phyloP scores from a whole-genome alignment of 2,888 invertebrate genomes.

The Eristalinus sepulchralis region DNA sequence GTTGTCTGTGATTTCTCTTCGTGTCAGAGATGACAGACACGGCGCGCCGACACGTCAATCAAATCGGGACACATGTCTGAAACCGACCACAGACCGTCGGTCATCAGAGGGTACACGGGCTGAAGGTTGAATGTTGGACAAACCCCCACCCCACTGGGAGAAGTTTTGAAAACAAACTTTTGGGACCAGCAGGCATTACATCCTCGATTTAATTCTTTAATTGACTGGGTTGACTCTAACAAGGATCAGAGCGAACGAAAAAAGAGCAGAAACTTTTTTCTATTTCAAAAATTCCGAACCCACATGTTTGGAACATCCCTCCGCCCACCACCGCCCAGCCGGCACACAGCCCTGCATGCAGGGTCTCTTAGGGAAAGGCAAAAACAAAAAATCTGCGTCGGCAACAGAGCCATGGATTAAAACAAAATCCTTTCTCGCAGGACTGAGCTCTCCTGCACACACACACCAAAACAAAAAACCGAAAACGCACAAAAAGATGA shows the following conservation, averaged over 20 bases:
- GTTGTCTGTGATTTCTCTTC: too few relatives aligned
- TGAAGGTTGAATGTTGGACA: not conserved
- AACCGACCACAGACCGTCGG: not conserved
- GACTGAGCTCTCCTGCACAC: not conserved
- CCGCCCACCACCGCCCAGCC: not conserved
- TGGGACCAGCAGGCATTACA: not conserved
- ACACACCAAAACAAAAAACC: not conserved
- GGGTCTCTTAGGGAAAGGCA: not conserved
- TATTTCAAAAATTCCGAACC: not conserved
- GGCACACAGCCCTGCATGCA: too few relatives aligned
- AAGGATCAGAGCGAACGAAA: too few relatives aligned
- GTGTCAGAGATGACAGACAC: too few relatives aligned
- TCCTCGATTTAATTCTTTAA: not conserved
- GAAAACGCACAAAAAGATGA: not conserved
- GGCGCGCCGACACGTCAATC: not conserved
- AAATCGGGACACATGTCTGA: not conserved
- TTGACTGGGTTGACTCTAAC: not conserved
- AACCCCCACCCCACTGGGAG: not conserved
- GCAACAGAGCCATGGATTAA: not conserved
- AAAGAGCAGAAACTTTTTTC: too few relatives aligned
- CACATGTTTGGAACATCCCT: slow-evolving; percentile 1
- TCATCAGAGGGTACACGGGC: not conserved
- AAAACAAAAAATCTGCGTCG: not conserved
- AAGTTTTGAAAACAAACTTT: not conserved
- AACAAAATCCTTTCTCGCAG: not conserved